Base-by-base conservation (phyloP, 2,113 vertebrate species). In the Actinemys pallida region DNA sequence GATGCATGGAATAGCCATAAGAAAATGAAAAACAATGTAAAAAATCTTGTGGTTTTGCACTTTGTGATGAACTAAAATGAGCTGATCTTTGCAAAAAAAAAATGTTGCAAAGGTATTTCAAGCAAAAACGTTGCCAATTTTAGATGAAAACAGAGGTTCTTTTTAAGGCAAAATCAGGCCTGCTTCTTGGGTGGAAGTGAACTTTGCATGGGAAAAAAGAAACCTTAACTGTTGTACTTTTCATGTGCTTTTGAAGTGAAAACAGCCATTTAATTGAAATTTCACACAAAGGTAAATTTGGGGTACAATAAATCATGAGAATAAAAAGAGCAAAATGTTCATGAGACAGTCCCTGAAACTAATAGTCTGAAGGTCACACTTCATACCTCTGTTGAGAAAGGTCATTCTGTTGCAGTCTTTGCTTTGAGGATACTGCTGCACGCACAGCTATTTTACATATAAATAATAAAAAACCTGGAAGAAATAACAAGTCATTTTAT, bases 111-210 rank as follows among this genome's bases (percentile, higher is more conserved):
- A 78, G 75, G 42, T 45, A 78, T 78, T 47, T 78, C 42, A 81
- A 47, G 31, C 88, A 86, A 90, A 92, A 96, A 54, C 76, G 62
- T 95, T 92, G 93, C 93, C 11, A 91, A 62, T 91, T 95, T 96
- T 82, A 95, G 84, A 90, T 78, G 85, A 92, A 96, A 95, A 95
- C 17, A 92, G 22, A 75, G 87, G 92, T n/a, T 91, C n/a, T 96
- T 9, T 62, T 69, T 83, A 83, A 84, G 91, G 86, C 49, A 96
- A 94, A 92, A 96, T 79, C 5, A 27, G 24, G 24, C 12, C 24
- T 78, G 24, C 12, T 47, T 78, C 25, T 47, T 78, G 90, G 49
- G n/a, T 92, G 57, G 65, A 97, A 95, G 88, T 56, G 90, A 90
- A 91, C 91, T 80, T 54, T 83, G 25, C 53, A 91, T 85, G 27